Evolutionary conservation across 2,113 vertebrate species (phyloP), one percentile per base, ranked within the genome.

Genomic region (Thryonomys swinderianus): DNA sequence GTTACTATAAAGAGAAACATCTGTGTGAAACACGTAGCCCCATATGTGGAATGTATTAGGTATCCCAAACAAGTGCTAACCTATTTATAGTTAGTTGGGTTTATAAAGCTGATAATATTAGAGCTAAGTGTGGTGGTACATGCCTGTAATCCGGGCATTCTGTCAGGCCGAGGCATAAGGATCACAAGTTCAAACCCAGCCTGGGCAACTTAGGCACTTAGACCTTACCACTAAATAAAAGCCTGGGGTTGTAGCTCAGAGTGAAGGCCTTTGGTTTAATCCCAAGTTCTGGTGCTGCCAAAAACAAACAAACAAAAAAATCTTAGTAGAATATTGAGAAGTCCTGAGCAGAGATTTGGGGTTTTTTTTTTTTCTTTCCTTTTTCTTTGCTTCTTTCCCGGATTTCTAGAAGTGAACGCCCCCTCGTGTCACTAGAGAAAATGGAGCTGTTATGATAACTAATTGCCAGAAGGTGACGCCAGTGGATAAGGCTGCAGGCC

Each of bases 401-500:
- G 16, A 30, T 90, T 90, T 86, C 37, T 67, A 62, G 10, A 82
- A 90, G n/a, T 34, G 17, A 0, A 32, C 0, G 51, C 53, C 17
- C 48, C 40, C n/a, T 9, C 3, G 20, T 3, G 30, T 18, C 8
- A 1, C 53, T 18, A 14, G 67, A 20, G 53, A 81, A 79, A 78
- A 79, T 14, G 37, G 34, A 23, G 37, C 55, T 69, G 81, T 62
- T 57, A n/a, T 95, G 30, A n/a, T 57, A 61, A 48, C 13, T 25
- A 57, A 13, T 12, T 69, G 80, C 94, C 96, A 93, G 95, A 62
- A 97, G 96, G 73, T 97, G 97, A 93, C 93, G 69, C 84, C 53
- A 32, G 21, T 6, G 48, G 51, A 64, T 51, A 95, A 96, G 34
- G 13, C 66, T 55, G 67, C 66, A 10, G 32, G 11, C 40, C 17